Base-by-base conservation (phyloP, 2,888 invertebrate species). In the Dorcus hopei region DNA sequence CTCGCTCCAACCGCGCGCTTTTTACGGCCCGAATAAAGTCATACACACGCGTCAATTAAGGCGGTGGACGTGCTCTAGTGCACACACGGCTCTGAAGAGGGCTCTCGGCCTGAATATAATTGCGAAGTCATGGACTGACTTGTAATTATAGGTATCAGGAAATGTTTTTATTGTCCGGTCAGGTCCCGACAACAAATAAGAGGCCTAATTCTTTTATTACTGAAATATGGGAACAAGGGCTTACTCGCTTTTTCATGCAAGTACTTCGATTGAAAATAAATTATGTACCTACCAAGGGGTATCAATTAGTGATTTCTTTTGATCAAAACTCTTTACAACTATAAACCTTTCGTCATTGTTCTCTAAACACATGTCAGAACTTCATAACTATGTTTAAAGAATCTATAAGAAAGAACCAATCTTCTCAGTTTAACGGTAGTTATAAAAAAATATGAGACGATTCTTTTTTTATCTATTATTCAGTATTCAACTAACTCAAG, bases 61-160 rank as follows among this genome's bases (percentile, higher is more conserved):
- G 61, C 61, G 51, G 61, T 56, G 64, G 66, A 72, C 73, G 72
- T 73, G 73, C 73, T 70, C 70, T 68, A 73, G 72, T 70, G 65
- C 67, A 66, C 64, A 68, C 67, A 64, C 63, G 65, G 67, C 67
- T 61, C 62, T 63, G 65, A 65, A 70, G 65, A 67, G 59, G 62
- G 64, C 65, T 65, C 67, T 64, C 56, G 48, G 58, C 56, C 61
- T 61, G 54, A 63, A 61, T 61, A 64, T 69, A 68, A 70, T 70
- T 69, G 70, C 65, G 61, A 67, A 67, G 70, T 68, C 69, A 65
- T 67, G 67, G 60, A 53, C 59, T 58, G 61, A 63, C 62, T 64
- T 62, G 66, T 68, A 68, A 68, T 70, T 67, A 67, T 65, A 65
- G 67, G 61, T 66, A 65, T 67, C 62, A 54, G 56, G 59, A 61